A percentile compares a stretch with the other conserved stretches of the same genome.
Evolutionary conservation across 2,888 invertebrate species (phyloP).

Genomic region (Hydraecia micacea): DNA sequence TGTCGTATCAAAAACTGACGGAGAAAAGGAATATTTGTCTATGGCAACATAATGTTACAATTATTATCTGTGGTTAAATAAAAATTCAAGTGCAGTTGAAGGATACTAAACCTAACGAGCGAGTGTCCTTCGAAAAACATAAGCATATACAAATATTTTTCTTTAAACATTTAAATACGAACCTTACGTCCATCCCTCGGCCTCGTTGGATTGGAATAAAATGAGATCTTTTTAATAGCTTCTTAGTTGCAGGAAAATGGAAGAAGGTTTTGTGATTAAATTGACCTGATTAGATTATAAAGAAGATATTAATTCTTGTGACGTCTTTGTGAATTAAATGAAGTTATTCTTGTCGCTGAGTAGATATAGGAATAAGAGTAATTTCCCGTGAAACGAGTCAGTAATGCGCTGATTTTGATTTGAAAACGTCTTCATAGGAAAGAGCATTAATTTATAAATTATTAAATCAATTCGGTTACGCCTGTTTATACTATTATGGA

Average conservation of each 20-base stretch:
- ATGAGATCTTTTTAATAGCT: constrained; percentile 29
- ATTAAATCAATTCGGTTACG: background rate
- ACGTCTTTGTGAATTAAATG: background rate
- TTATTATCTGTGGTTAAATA: too few relatives aligned
- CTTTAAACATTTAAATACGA: constrained; percentile 56
- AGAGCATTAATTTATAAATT: background rate
- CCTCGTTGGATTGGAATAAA: background rate
- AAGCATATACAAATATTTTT: constrained; percentile 58
- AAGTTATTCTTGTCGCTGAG: background rate
- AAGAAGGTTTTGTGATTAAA: constrained; percentile 3
- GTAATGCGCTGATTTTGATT: background rate
- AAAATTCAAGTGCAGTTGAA: too few relatives aligned
- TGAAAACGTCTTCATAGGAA: background rate
- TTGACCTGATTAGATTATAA: constrained; percentile 3
- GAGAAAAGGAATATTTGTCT: constrained; percentile 52
- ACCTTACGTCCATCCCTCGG: constrained; percentile 24
- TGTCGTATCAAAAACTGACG: constrained; percentile 22
- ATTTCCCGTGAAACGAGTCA: background rate
- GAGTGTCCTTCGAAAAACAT: constrained; percentile 47
- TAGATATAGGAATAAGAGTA: background rate
- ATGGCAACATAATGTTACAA: too few relatives aligned
- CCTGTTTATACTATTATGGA: background rate
- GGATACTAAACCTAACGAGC: constrained; percentile 58
- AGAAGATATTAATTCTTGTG: background rate
- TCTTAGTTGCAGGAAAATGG: constrained; percentile 2